Base-by-base conservation (phyloP, 2,113 vertebrate species). In the Columba janthina region DNA sequence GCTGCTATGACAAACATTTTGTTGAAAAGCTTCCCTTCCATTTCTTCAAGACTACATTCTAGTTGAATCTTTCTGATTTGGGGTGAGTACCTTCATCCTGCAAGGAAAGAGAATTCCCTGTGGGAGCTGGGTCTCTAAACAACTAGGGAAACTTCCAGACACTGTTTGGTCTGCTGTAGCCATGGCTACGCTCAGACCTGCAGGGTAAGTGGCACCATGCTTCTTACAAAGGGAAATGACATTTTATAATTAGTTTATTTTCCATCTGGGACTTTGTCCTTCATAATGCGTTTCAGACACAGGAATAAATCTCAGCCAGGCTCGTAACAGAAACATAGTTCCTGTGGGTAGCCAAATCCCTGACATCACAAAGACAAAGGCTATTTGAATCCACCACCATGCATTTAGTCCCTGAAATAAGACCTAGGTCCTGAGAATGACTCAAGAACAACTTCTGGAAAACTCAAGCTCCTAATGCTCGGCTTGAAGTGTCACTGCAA, bases 161-260 rank as follows among this genome's bases (percentile, higher is more conserved):
- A 32, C 38, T 74, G 24, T 77, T 77, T 75, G 65, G 26, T 53
- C 44, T 62, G 51, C 56, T 85, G 24, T 82, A 82, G 74, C 66
- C 71, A 92, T 46, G 38, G 62, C 66, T 82, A 91, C 48, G 40
- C 32, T 54, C 31, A 67, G 62, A 67, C 34, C 66, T 64, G 17
- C 24, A 64, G 66, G 57, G 34, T 67, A 82, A 67, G 57, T 62
- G 85, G 61, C 19, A 64, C 18, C 38, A 51, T 16, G 34, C 34
- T 51, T 51, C 48, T 82, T 28, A 76, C 29, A 92, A 69, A 75
- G 58, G n/a, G 29, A 93, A 92, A 92, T 64, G 2, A 51, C 29
- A 75, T 88, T 82, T 85, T 77, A 48, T 66, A 74, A 87, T 89
- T 57, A 73, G 57, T 40, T 93, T 51, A 60, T 95, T 94, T 88